Evolutionary conservation across 2,797 vertebrate species (phyloP).

Genomic region (Setipinna tenuifilis): DNA sequence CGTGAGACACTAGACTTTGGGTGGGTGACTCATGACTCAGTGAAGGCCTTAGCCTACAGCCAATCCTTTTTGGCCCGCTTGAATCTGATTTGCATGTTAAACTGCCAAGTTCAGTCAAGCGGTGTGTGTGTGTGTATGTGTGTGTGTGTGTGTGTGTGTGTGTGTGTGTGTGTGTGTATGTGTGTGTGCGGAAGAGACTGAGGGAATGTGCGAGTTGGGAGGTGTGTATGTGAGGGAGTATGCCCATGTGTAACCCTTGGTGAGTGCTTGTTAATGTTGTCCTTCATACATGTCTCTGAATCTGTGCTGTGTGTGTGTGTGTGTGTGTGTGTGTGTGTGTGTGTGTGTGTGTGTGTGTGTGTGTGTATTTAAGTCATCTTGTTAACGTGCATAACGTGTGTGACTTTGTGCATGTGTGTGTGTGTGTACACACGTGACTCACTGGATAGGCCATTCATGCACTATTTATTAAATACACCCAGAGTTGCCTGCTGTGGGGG

Average conservation of each 20-base stretch:
- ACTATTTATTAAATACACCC: slow-evolving; percentile 20
- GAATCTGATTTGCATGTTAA: slow-evolving; percentile 26
- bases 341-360: background rate
- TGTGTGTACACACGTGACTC: background rate
- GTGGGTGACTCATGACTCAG: background rate
- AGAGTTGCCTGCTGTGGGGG: slow-evolving; percentile 4
- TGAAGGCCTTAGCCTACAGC: slow-evolving; percentile 1
- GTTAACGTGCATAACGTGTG: background rate
- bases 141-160: slow-evolving; percentile 12
- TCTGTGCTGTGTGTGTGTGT: background rate
- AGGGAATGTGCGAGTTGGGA: background rate
- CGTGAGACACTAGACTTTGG: slow-evolving; percentile 11
- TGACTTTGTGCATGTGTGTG: background rate
- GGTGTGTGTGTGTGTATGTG: background rate
- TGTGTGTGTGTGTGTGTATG: slow-evolving; percentile 1
- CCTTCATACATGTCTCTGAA: background rate
- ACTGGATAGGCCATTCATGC: slow-evolving; percentile 18
- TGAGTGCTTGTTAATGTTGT: background rate
- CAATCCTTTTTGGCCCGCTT: background rate
- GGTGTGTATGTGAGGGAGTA: background rate
- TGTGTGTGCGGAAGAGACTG: background rate
- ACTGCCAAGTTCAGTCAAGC: slow-evolving; percentile 18
- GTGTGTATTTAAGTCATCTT: slow-evolving; percentile 5
- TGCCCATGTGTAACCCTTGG: background rate
- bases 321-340: background rate